Evolutionary conservation across 2,797 vertebrate species (phyloP).

Genomic region (Megalops cyprinoides): DNA sequence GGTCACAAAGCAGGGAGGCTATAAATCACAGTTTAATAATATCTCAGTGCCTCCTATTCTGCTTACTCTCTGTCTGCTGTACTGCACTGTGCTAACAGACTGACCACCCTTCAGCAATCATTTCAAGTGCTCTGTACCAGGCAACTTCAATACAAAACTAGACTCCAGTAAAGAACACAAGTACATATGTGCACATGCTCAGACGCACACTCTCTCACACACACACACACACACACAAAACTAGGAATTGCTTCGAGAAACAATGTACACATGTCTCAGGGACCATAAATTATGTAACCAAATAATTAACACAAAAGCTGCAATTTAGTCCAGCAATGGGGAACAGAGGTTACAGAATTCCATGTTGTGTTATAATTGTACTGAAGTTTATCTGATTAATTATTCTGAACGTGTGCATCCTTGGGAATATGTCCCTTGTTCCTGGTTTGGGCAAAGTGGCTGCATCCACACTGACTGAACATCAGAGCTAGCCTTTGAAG

Average conservation of each 20-base stretch:
- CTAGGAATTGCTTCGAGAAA: neutral
- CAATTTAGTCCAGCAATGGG: neutral
- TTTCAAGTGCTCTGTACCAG: neutral
- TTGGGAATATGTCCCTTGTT: neutral
- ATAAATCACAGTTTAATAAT: constrained; percentile 55
- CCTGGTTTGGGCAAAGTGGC: neutral
- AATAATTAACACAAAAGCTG: neutral
- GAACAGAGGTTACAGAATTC: neutral
- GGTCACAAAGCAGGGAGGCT: constrained; percentile 53
- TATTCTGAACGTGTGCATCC: neutral
- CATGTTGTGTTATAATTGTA: neutral
- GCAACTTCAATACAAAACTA: neutral
- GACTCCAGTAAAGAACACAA: neutral
- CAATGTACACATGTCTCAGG: neutral
- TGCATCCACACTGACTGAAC: neutral
- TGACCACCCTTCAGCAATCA: neutral
- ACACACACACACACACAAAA: too few relatives aligned
- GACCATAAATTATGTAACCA: neutral
- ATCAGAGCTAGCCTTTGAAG: constrained; percentile 20
- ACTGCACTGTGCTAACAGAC: neutral
- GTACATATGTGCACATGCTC: too few relatives aligned
- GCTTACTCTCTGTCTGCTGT: neutral
- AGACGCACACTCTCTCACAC: too few relatives aligned
- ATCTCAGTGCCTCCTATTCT: constrained; percentile 10
- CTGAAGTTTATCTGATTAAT: neutral